Evolutionary conservation across 2,113 vertebrate species (phyloP).

Genomic region (Cyprinodon tularosa): DNA sequence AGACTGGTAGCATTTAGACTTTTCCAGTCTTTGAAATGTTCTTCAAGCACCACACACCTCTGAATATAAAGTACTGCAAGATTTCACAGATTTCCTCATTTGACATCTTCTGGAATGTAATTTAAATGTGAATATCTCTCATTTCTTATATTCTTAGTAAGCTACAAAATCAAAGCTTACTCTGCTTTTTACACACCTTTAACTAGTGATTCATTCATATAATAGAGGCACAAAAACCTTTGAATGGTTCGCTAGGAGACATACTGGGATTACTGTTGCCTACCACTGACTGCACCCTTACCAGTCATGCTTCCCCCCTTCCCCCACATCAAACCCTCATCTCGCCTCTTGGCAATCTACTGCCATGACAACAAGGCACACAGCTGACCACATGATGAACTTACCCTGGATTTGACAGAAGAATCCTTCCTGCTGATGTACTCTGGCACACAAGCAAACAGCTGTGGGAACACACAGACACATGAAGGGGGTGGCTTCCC

Average conservation of each 20-base stretch:
- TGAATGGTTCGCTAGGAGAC: neutral
- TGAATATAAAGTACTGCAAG: too few relatives aligned
- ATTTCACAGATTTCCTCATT: neutral
- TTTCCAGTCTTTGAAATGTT: too few relatives aligned
- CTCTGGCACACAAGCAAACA: slow-evolving; percentile 44
- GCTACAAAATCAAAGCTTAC: neutral
- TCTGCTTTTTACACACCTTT: neutral
- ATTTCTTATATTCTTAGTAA: neutral
- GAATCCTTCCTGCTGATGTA: slow-evolving; percentile 52
- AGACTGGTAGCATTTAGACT: too few relatives aligned
- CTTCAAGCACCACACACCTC: too few relatives aligned
- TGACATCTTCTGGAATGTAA: neutral
- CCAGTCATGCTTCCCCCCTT: neutral
- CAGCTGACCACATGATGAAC: slow-evolving; percentile 67
- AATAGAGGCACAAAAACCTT: neutral
- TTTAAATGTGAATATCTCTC: neutral
- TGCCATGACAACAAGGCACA: slow-evolving; percentile 63
- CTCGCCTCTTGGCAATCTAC: slow-evolving; percentile 46
- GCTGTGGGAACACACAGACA: slow-evolving; percentile 1
- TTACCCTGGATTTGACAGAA: slow-evolving; percentile 62
- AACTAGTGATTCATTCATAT: neutral
- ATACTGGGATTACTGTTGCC: slow-evolving; percentile 22
- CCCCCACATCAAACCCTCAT: slow-evolving; percentile 7
- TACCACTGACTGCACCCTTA: slow-evolving; percentile 23
- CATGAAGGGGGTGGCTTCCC: slow-evolving; percentile 2